Base-by-base conservation (phyloP, 2,113 vertebrate genomes). In the Syngnathus scovelli region DNA sequence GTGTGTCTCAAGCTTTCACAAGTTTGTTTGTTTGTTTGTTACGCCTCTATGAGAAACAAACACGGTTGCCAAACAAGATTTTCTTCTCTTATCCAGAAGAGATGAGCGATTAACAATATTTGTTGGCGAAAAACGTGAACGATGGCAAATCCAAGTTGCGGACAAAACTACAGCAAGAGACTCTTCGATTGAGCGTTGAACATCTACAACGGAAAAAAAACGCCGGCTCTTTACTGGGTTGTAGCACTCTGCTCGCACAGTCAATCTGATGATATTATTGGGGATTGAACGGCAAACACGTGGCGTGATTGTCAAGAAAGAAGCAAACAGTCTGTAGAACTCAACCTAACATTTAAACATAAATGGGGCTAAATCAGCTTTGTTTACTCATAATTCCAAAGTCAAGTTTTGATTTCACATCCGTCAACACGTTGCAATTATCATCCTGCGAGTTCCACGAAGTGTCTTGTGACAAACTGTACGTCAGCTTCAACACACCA, bases 1-100 rank as follows among this genome's bases (percentile, higher is more conserved):
- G 68, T 81, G 65, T 73, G 81, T 80, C 79, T 49, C 44, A 52
- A 61, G 61, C 71, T 77, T 76, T 69, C 75, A 48, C 10, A 3
- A 66, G 27, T 27, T 27, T 3, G 49, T 21, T 9, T n/a, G 52
- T 54, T 54, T 58, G 21, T 10, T 56, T 56, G 55, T 58, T 58
- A 3, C 6, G 5, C 13, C 54, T 23, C 23, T 6, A 15, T 52
- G n/a, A 0, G 51, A n/a, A 19, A n/a, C 8, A 52, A 52, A 52
- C 51, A 11, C 27, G 27, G 7, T 52, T 52, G 7, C 7, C 8
- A 7, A 52, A n/a, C 19, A 16, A 49, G 5, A 49, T 5, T 49
- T 21, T 3, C 21, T 52, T 7, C 7, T 9, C n/a, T 52, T n/a
- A 21, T 9, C n/a, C 8, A n/a, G 6, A 1, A 21, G 2, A 52